Percentiles rank a stretch among this genome's conserved stretches.
Conservation (phyloP, 2,113 vertebrate genomes). For the Passer montanus region DNA sequence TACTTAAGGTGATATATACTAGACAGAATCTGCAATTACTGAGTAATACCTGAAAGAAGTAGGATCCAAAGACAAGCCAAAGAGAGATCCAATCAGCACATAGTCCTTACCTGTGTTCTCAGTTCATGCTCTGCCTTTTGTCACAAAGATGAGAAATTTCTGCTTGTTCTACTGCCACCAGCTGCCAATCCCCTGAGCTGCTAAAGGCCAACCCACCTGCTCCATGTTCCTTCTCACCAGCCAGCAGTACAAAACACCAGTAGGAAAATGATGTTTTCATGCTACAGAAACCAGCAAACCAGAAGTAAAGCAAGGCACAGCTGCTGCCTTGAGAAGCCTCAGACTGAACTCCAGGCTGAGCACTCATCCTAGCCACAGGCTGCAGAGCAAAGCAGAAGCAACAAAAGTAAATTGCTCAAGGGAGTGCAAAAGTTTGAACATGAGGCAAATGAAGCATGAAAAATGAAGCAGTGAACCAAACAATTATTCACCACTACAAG, state of each 20-base stretch:
- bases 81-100: background rate
- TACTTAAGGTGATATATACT: background rate
- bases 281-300: conserved; percentile 37
- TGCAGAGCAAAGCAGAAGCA: conserved; percentile 38
- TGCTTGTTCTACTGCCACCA: background rate
- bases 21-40: background rate
- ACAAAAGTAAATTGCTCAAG: conserved; percentile 62
- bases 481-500: conserved; percentile 66
- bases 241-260: background rate
- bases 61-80: background rate
- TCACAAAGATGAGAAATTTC: background rate
- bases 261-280: conserved; percentile 19
- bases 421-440: conserved; percentile 66
- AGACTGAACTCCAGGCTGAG: conserved; percentile 36
- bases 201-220: conserved; percentile 25
- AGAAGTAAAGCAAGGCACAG: conserved; percentile 50
- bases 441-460: conserved; percentile 65
- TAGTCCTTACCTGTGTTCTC: background rate
- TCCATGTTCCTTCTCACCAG: background rate
- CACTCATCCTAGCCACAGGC: conserved; percentile 27
- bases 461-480: conserved; percentile 61
- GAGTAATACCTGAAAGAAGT: background rate
- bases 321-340: conserved; percentile 37
- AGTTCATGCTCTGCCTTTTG: background rate
- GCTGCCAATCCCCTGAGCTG: background rate